Evolutionary conservation across 2,113 vertebrate genomes (phyloP).

Genomic region (Ameiurus melas): DNA sequence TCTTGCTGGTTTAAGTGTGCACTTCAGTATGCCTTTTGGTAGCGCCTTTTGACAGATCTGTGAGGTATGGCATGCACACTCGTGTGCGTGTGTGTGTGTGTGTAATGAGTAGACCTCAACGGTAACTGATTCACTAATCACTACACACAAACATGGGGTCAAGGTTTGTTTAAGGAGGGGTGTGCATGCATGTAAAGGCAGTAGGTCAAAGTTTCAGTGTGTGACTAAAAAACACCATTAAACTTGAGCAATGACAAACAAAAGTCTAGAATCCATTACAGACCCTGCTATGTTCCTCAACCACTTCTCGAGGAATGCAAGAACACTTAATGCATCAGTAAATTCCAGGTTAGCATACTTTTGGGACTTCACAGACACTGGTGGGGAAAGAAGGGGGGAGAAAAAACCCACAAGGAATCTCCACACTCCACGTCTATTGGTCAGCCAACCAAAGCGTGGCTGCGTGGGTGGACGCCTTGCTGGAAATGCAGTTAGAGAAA

Average conservation of each 20-base stretch:
- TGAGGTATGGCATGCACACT: background rate
- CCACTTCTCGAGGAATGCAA: background rate
- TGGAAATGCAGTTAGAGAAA: constrained; percentile 25
- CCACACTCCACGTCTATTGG: background rate
- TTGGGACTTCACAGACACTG: background rate
- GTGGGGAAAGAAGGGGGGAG: background rate
- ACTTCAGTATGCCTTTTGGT: background rate
- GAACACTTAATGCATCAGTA: background rate
- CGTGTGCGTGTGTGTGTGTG: background rate
- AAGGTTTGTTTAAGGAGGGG: constrained; percentile 44
- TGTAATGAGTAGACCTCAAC: constrained; percentile 3
- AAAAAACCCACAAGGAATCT: background rate
- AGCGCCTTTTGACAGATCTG: background rate
- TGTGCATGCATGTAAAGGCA: constrained; percentile 21
- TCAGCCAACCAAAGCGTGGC: background rate
- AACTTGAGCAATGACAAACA: constrained; percentile 34
- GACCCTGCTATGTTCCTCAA: background rate
- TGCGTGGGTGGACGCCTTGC: constrained; percentile 13
- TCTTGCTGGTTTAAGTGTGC: background rate
- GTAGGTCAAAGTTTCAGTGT: constrained; percentile 44
- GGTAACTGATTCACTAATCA: constrained; percentile 37
- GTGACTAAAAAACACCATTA: constrained; percentile 34
- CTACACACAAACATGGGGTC: constrained; percentile 49
- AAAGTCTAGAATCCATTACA: background rate
- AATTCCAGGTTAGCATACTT: background rate